Evolutionary conservation across 1,140 invertebrate species (phyloP).

Genomic region (Microvelia longipes): DNA sequence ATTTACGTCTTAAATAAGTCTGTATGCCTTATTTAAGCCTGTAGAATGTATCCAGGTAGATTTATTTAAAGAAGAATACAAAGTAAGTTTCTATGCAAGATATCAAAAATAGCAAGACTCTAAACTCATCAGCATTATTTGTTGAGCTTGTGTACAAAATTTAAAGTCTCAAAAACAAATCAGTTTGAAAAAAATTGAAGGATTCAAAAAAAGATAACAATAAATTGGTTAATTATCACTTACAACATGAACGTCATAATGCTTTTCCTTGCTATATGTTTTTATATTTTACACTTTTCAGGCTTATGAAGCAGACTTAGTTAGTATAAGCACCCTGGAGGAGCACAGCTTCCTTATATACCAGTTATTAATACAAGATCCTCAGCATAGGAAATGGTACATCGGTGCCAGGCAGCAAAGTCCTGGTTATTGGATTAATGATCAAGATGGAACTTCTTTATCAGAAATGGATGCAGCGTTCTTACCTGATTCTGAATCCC

Average conservation of each 20-base stretch:
- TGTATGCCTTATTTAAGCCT: neutral
- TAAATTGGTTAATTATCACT: too few species aligned
- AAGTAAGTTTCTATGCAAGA: too few species aligned
- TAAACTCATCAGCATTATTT: too few species aligned
- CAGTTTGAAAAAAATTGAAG: too few species aligned
- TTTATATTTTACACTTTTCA: slow-evolving; percentile 7
- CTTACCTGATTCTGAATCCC: slow-evolving; percentile 38
- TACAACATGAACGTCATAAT: too few species aligned
- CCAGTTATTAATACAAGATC: slow-evolving; percentile 61
- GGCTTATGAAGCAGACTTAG: slow-evolving; percentile 57
- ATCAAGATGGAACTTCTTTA: slow-evolving; percentile 58
- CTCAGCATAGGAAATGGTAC: slow-evolving; percentile 74
- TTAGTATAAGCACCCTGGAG: slow-evolving; percentile 61
- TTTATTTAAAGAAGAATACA: slow-evolving; percentile 1
- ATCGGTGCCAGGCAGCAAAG: slow-evolving; percentile 56
- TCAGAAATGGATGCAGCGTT: slow-evolving; percentile 68
- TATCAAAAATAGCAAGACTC: too few species aligned
- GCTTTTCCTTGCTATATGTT: too few species aligned
- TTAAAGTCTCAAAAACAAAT: too few species aligned
- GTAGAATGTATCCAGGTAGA: neutral
- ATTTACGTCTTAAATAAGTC: neutral
- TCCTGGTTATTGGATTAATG: slow-evolving; percentile 66
- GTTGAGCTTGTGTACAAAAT: too few species aligned
- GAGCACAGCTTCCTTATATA: slow-evolving; percentile 74
- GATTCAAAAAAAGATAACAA: too few species aligned